Conservation (phyloP, 2,113 vertebrate species). For the Cricetomys ansorgei region DNA sequence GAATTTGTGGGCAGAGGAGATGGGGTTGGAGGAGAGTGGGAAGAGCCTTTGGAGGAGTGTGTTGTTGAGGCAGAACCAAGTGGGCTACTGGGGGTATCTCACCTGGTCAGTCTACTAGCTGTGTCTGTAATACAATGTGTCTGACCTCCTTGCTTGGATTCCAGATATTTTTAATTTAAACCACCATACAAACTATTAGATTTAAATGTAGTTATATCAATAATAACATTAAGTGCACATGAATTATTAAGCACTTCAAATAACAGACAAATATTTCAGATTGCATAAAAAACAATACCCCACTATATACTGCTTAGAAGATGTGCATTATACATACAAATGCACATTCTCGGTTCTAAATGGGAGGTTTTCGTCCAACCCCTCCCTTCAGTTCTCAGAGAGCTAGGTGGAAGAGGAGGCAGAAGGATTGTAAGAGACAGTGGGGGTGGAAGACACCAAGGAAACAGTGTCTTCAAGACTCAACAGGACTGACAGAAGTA, state of each 20-base stretch:
- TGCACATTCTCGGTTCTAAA: neutral
- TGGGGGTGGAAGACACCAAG: neutral
- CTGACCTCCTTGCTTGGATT: no score
- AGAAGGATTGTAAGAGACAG: neutral
- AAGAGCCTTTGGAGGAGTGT: no score
- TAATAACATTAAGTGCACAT: neutral
- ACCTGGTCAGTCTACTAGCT: no score
- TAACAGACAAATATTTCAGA: constrained; percentile 14
- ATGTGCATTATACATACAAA: neutral
- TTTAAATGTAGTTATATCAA: neutral
- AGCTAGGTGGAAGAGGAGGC: neutral
- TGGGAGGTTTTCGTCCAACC: neutral
- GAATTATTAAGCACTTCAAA: neutral
- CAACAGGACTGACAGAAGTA: neutral
- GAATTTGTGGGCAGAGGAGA: no score
- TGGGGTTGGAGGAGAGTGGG: no score
- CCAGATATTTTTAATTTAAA: neutral
- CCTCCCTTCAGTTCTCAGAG: neutral
- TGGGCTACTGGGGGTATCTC: no score
- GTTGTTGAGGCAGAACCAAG: no score
- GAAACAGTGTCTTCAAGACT: neutral
- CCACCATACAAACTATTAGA: neutral
- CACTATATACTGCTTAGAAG: neutral
- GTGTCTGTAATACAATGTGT: no score
- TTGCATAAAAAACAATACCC: neutral